Percentiles rank a stretch among this genome's conserved stretches.
phyloP scores from a whole-genome alignment of 2,888 invertebrate species.

The Drosophila mercatorum region DNA sequence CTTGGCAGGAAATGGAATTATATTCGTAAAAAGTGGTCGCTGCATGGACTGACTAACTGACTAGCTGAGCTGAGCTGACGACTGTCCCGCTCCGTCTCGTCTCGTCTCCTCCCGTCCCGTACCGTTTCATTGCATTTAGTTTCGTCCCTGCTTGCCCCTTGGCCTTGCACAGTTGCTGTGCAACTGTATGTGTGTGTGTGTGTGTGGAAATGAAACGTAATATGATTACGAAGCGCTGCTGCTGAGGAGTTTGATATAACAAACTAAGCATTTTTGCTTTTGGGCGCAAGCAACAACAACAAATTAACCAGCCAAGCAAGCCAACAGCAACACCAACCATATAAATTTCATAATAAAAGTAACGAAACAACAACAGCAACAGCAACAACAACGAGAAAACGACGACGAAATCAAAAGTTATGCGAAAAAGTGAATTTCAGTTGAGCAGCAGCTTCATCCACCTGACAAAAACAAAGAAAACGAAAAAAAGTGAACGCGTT shows the following conservation, averaged over 20 bases:
- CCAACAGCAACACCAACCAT: constrained; percentile 19
- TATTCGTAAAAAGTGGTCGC: constrained; percentile 77
- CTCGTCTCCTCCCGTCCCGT: background rate
- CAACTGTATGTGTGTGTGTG: background rate
- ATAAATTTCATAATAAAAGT: constrained; percentile 68
- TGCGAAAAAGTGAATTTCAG: constrained; percentile 70
- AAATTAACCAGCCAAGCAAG: constrained; percentile 34
- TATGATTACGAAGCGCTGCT: constrained; percentile 53
- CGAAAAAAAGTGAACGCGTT: constrained; percentile 46
- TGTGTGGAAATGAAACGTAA: constrained; percentile 53
- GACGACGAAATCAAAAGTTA: constrained; percentile 67
- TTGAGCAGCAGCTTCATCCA: constrained; percentile 56
- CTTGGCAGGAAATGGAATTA: constrained; percentile 82
- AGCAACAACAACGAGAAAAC: constrained; percentile 20
- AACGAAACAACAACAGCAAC: constrained; percentile 41
- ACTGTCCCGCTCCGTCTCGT: background rate
- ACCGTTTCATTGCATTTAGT: constrained; percentile 6
- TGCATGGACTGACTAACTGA: constrained; percentile 13
- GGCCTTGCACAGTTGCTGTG: constrained; percentile 16
- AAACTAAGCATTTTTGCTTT: constrained; percentile 70
- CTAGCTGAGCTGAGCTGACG: background rate
- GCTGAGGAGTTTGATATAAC: constrained; percentile 68
- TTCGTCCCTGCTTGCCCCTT: constrained; percentile 26
- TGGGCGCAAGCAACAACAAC: constrained; percentile 40
- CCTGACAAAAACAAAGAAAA: constrained; percentile 50